Evolutionary conservation across 92 coral and sea anemone species (phyloP).

Genomic region (Metridium senile): DNA sequence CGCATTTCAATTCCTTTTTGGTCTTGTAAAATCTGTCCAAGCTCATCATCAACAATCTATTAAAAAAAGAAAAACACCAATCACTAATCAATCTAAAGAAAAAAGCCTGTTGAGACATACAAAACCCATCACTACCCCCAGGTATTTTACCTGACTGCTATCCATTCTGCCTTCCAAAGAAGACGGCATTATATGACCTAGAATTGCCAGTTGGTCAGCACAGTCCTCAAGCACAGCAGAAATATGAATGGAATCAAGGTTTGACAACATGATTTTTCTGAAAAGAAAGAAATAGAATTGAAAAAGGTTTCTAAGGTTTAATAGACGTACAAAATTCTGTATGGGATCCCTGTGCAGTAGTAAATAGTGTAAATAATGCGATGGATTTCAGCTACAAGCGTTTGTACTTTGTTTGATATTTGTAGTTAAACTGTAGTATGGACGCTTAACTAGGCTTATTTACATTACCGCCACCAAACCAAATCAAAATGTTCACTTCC

Average conservation of each 20-base stretch:
- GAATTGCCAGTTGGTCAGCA: constrained; percentile 91
- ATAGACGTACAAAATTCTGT: no score
- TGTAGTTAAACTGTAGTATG: no score
- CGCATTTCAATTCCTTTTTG: constrained; percentile 86
- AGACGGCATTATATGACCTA: constrained; percentile 96
- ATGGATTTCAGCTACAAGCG: no score
- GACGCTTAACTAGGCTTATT: no score
- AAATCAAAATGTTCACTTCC: no score
- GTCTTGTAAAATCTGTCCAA: constrained; percentile 89
- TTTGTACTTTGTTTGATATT: no score
- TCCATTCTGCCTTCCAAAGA: constrained; percentile 86
- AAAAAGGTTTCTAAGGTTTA: not conserved
- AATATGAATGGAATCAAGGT: constrained; percentile 85
- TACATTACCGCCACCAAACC: no score
- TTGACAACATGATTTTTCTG: constrained; percentile 65
- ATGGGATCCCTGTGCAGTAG: no score
- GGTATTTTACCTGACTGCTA: constrained; percentile 63
- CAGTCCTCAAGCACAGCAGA: constrained; percentile 95
- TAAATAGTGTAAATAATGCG: no score
- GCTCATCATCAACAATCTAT: constrained; percentile 93
- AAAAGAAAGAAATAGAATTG: not conserved
- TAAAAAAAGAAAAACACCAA: not conserved
- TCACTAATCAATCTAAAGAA: no score
- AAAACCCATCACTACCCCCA: not conserved
- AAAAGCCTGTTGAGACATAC: no score